A percentile compares a stretch with the other conserved stretches of the same genome.
Evolutionary conservation across 2,113 vertebrate species (phyloP).

Genomic region (Apistogramma diplotaenia): DNA sequence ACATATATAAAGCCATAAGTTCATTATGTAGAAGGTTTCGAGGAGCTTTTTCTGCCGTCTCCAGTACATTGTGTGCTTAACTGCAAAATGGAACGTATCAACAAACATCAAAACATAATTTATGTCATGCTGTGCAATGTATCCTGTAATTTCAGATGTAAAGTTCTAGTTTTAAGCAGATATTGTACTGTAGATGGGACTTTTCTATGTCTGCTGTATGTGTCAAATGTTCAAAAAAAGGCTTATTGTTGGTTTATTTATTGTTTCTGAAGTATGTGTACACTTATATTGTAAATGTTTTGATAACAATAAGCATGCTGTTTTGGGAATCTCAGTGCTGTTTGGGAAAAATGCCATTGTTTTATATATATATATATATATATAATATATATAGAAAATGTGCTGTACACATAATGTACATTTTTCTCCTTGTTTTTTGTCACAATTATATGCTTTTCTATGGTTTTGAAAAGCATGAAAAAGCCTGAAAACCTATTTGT

Average conservation of each 20-base stretch:
- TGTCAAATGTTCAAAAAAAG: slow-evolving; percentile 81
- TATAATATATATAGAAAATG: slow-evolving; percentile 19
- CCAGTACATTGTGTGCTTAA: slow-evolving; percentile 25
- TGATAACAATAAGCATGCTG: slow-evolving; percentile 86
- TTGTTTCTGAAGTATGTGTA: slow-evolving; percentile 79
- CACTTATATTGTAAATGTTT: slow-evolving; percentile 84
- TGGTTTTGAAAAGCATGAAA: slow-evolving; percentile 73
- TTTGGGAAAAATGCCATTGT: slow-evolving; percentile 63
- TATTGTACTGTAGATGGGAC: slow-evolving; percentile 85
- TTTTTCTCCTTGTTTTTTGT: slow-evolving; percentile 55
- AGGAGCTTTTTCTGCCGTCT: neutral
- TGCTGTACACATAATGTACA: slow-evolving; percentile 68
- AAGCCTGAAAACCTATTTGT: slow-evolving; percentile 58
- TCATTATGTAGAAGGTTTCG: slow-evolving; percentile 10
- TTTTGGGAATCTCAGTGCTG: slow-evolving; percentile 73
- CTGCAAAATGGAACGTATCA: slow-evolving; percentile 38
- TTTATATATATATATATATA: slow-evolving; percentile 61
- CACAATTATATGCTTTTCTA: slow-evolving; percentile 72
- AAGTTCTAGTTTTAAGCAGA: slow-evolving; percentile 89
- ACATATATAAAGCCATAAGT: slow-evolving; percentile 52
- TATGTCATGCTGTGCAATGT: slow-evolving; percentile 89
- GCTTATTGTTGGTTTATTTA: slow-evolving; percentile 90
- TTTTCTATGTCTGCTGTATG: slow-evolving; percentile 86
- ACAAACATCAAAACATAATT: slow-evolving; percentile 69
- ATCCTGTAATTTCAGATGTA: slow-evolving; percentile 84